Evolutionary conservation across 2,797 vertebrate species (phyloP), one percentile per base, ranked within the genome.

Genomic region (Nasua narica): DNA sequence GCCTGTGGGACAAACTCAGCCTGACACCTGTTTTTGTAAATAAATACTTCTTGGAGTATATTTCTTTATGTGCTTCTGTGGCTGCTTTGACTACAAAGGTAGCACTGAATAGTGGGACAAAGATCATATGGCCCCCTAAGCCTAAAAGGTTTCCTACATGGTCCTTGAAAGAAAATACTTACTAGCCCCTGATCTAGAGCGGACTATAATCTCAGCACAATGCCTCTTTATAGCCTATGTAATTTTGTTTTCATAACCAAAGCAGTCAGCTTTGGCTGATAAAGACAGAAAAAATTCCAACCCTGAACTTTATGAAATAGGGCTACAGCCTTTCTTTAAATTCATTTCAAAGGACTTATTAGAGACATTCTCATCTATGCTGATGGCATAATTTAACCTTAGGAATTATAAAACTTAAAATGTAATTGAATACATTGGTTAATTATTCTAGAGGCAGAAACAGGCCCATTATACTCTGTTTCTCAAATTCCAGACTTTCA

Each of bases 401-500:
- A 60, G 35, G 58, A 95, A 82, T 25, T 35, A 90, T 12, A 87
- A 93, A 77, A 74, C 23, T 58, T 52, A 86, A 92, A n/a, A 78
- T 72, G 27, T 60, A 94, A 85, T 7, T 50, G 46, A 72, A 56
- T 56, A 84, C 35, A 84, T 10, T 84, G 56, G 48, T 48, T 91
- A 88, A 70, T 91, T 78, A 72, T 92, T 85, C 79, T 85, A 46
- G 69, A 70, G 37, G 65, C 25, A 48, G 15, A 94, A 79, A 50
- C 40, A 81, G 29, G 11, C 40, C 56, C 35, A 70, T 37, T 48
- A 84, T 8, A 95, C 11, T 78, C 54, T 67, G 12, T 32, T 87
- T 79, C 86, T 79, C 35, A 76, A 84, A 93, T 90, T 95, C 95
- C 50, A 90, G 67, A 82, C 9, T 82, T 81, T 82, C 90, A 90